These are phyloP conservation scores for Hoplostethus atlanticus DNA, from an alignment of 2,797 vertebrate species.

Conservation along the genomic window DNA sequence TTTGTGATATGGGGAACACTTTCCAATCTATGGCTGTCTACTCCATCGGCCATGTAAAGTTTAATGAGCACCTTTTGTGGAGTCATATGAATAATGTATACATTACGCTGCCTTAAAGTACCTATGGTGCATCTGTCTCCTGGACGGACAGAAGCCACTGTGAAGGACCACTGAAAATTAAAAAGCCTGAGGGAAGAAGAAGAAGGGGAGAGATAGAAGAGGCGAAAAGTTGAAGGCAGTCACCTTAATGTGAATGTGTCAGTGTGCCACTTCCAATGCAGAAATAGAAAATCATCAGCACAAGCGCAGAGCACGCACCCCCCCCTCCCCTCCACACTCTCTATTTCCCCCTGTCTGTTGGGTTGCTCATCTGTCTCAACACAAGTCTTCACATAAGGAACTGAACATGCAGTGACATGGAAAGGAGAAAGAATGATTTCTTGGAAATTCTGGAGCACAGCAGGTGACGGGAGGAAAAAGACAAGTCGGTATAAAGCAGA, in stretches of 20 bases:
- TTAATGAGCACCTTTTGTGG: constrained; percentile 88
- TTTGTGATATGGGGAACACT: constrained; percentile 80
- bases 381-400: constrained; percentile 62
- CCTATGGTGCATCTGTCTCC: constrained; percentile 82
- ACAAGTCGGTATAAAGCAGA: constrained; percentile 53
- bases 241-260: constrained; percentile 77
- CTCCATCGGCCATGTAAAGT: constrained; percentile 82
- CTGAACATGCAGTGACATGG: constrained; percentile 45
- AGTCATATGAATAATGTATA: constrained; percentile 89
- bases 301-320: constrained; percentile 20
- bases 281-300: constrained; percentile 69
- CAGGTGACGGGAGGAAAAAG: constrained; percentile 54
- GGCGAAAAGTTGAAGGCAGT: constrained; percentile 77
- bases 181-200: constrained; percentile 70
- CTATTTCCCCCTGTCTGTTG: constrained; percentile 47
- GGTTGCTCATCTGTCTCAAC: constrained; percentile 72
- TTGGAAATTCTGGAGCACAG: constrained; percentile 62
- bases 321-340: constrained; percentile 16
- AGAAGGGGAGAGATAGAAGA: constrained; percentile 51
- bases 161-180: constrained; percentile 80
- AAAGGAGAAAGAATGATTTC: constrained; percentile 55
- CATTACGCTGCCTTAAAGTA: constrained; percentile 83
- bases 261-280: constrained; percentile 74
- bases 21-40: constrained; percentile 81
- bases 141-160: constrained; percentile 69